Percentiles rank a stretch among this genome's conserved stretches.
These are phyloP conservation scores for Chelmon rostratus DNA, from an alignment of 2,797 vertebrate genomes.

Conservation along the genomic window DNA sequence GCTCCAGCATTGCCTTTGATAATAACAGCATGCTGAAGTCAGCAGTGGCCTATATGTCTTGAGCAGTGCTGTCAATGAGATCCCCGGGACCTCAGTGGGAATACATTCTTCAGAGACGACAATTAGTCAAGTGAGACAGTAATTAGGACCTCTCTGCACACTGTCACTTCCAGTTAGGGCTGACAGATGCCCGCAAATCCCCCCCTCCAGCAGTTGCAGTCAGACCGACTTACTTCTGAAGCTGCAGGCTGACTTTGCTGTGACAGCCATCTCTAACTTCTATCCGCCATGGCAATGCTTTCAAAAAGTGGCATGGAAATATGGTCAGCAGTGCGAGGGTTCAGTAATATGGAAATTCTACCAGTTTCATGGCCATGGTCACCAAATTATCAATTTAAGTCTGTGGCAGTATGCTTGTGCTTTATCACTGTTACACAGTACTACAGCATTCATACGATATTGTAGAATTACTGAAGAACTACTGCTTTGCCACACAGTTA, in stretches of 20 bases:
- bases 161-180: conserved; percentile 82
- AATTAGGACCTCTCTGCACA: conserved; percentile 83
- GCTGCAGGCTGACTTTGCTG: conserved; percentile 57
- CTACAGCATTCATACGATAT: not conserved
- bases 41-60: conserved; percentile 51
- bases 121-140: conserved; percentile 84
- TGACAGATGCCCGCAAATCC: conserved; percentile 72
- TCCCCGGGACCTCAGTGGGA: conserved; percentile 65
- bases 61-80: conserved; percentile 61
- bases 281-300: conserved; percentile 18
- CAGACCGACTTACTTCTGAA: conserved; percentile 58
- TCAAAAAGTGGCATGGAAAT: conserved; percentile 26
- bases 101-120: conserved; percentile 78
- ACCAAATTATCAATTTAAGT: not conserved
- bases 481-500: not conserved
- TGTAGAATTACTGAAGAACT: not conserved
- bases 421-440: not conserved
- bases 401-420: not conserved
- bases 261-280: conserved; percentile 61
- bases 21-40: conserved; percentile 32
- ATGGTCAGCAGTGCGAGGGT: not conserved
- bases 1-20: conserved; percentile 42
- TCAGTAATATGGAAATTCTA: conserved; percentile 1
- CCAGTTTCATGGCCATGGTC: not conserved
- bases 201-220: conserved; percentile 55